These are phyloP conservation scores for Mimas tiliae DNA, from an alignment of 2,888 invertebrate species.

Conservation along the genomic window DNA sequence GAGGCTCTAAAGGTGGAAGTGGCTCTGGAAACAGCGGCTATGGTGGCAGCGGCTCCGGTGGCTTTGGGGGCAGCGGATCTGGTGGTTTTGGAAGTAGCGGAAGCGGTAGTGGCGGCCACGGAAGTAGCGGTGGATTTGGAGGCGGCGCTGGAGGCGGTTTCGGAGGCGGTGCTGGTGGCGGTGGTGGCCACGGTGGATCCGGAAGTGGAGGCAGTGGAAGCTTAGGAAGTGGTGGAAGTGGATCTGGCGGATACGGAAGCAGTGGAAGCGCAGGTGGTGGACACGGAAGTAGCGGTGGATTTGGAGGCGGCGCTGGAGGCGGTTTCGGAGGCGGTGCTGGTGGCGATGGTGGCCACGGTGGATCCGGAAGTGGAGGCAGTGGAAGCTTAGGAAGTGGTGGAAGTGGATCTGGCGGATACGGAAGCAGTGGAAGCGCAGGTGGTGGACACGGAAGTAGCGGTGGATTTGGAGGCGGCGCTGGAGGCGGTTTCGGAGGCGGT, in stretches of 20 bases:
- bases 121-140: constrained; percentile 32
- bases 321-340: constrained; percentile 53
- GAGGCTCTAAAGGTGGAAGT: constrained; percentile 30
- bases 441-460: constrained; percentile 34
- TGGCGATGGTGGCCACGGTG: constrained; percentile 43
- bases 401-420: constrained; percentile 29
- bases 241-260: constrained; percentile 28
- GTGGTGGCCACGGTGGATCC: constrained; percentile 38
- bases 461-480: constrained; percentile 33
- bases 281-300: constrained; percentile 37
- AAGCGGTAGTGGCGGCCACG: constrained; percentile 31
- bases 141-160: constrained; percentile 47
- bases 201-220: constrained; percentile 32
- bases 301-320: constrained; percentile 29
- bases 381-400: constrained; percentile 29
- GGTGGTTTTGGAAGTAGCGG: constrained; percentile 30
- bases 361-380: constrained; percentile 30
- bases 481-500: constrained; percentile 37
- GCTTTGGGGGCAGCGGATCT: constrained; percentile 35
- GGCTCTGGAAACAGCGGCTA: constrained; percentile 33
- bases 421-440: constrained; percentile 32
- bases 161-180: constrained; percentile 47
- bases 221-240: constrained; percentile 29
- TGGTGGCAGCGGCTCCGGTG: constrained; percentile 42
- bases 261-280: constrained; percentile 31